These are phyloP conservation scores for Zoanthus sociatus DNA, from an alignment of 92 coral and sea anemone species.

Conservation along the genomic window DNA sequence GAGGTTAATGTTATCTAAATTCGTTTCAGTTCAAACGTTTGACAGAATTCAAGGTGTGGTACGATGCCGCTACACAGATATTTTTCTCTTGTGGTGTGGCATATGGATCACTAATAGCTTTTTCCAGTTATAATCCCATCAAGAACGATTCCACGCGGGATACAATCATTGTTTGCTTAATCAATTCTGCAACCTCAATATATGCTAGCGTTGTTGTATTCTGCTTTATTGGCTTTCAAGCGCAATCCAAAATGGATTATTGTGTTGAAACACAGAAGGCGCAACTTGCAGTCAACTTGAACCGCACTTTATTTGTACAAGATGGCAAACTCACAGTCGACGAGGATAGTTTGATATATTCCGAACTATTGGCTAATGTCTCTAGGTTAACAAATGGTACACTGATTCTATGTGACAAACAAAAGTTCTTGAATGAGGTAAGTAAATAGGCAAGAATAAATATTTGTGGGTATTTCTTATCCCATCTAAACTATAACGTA, in stretches of 20 bases:
- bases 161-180: constrained; percentile 94
- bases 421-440: constrained; percentile 74
- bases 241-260: constrained; percentile 85
- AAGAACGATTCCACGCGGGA: constrained; percentile 97
- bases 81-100: constrained; percentile 99
- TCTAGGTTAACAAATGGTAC: constrained; percentile 75
- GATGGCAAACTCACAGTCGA: constrained; percentile 41
- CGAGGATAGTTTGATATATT: constrained; percentile 46
- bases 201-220: constrained; percentile 99
- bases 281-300: constrained; percentile 69
- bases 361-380: constrained; percentile 60
- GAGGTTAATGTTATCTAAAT: too few relatives aligned
- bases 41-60: constrained; percentile 93
- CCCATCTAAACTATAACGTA: too few relatives aligned
- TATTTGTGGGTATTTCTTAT: too few relatives aligned
- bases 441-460: not conserved
- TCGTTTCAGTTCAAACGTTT: constrained; percentile 83
- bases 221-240: constrained; percentile 94
- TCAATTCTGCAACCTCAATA: constrained; percentile 95
- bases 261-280: constrained; percentile 62
- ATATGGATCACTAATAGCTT: constrained; percentile 96
- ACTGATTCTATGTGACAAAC: constrained; percentile 72
- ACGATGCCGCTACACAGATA: constrained; percentile 96
- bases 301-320: constrained; percentile 61
- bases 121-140: constrained; percentile 97